These are phyloP conservation scores for Yasuhikotakia modesta DNA, from an alignment of 2,797 vertebrate species.

Conservation along the genomic window DNA sequence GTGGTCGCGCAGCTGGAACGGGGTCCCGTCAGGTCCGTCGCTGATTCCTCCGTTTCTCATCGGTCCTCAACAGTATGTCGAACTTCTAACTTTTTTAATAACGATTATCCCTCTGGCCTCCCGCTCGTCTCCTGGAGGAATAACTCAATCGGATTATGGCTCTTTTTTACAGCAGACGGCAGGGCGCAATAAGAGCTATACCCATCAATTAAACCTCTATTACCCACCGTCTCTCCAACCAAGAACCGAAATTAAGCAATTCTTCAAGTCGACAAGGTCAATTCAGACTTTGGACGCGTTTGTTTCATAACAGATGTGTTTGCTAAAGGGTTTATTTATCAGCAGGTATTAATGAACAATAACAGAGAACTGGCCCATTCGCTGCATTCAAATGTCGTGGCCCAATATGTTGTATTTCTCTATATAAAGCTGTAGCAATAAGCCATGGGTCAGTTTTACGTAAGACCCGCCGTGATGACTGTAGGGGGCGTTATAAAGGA, in stretches of 20 bases:
- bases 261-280: constrained; percentile 84
- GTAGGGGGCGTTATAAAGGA: too few species aligned
- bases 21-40: constrained; percentile 67
- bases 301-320: constrained; percentile 33
- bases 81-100: constrained; percentile 99
- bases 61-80: constrained; percentile 76
- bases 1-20: constrained; percentile 44
- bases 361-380: neutral
- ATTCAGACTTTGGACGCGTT: constrained; percentile 72
- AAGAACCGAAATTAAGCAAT: constrained; percentile 87
- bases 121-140: constrained; percentile 95
- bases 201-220: too few species aligned
- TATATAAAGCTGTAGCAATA: neutral
- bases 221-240: constrained; percentile 82
- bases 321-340: constrained; percentile 3
- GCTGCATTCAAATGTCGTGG: neutral
- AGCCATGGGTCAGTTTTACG: too few species aligned
- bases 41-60: constrained; percentile 71
- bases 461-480: too few species aligned
- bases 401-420: neutral
- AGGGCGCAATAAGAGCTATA: constrained; percentile 99
- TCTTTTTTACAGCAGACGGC: constrained; percentile 99
- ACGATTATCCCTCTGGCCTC: constrained; percentile 87
- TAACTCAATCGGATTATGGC: constrained; percentile 97
- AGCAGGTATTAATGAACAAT: constrained; percentile 8